Percentiles rank a stretch among this genome's conserved stretches.
Evolutionary conservation across 2,888 invertebrate genomes (phyloP).

Genomic region (Polymixis flavicincta): DNA sequence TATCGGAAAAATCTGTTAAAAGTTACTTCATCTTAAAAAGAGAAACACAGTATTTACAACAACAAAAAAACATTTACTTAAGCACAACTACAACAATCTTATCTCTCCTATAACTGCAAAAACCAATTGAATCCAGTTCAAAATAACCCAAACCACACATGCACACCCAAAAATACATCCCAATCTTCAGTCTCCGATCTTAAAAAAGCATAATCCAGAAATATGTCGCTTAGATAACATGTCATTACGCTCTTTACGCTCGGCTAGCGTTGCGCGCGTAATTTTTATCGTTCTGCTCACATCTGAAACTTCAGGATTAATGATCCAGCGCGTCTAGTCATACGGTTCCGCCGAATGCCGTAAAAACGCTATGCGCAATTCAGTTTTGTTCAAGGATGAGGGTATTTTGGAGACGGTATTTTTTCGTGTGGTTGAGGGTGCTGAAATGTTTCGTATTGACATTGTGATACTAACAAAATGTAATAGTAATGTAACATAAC

Average conservation of each 20-base stretch:
- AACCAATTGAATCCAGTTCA: conserved; percentile 1
- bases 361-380: conserved; percentile 90
- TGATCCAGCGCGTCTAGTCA: conserved; percentile 89
- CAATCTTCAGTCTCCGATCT: conserved; percentile 52
- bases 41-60: background rate
- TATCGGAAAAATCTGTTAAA: no score
- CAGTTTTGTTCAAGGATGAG: conserved; percentile 76
- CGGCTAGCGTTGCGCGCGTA: conserved; percentile 76
- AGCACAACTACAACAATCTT: background rate
- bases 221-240: conserved; percentile 60
- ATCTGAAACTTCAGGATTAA: conserved; percentile 89
- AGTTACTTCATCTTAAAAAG: background rate
- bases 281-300: conserved; percentile 87
- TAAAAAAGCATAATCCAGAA: conserved; percentile 57
- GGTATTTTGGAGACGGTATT: conserved; percentile 67
- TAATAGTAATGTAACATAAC: no score
- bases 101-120: background rate
- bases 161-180: conserved; percentile 35
- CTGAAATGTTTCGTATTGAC: no score
- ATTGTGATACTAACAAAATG: no score
- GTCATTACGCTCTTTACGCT: conserved; percentile 71
- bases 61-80: background rate
- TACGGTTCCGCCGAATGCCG: conserved; percentile 89
- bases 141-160: background rate
- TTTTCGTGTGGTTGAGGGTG: background rate